Conservation (phyloP, 1,140 invertebrate species). For the Drosophila mojavensis region DNA sequence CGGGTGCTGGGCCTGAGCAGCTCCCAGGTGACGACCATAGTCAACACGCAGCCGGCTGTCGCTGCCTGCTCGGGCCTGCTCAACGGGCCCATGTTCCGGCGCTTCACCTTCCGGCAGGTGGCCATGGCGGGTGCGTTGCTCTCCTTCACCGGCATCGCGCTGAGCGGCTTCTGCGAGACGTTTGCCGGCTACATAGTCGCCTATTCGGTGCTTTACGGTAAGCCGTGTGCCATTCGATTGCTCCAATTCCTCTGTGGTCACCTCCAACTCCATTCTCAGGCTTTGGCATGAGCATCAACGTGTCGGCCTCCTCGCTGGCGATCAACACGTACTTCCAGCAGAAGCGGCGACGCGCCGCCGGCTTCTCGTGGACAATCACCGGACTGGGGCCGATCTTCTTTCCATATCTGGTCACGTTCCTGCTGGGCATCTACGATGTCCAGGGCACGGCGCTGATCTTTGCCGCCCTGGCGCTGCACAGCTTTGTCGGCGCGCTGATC, state of each 20-base stretch:
- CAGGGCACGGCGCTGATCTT: slow-evolving; percentile 86
- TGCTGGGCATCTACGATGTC: slow-evolving; percentile 85
- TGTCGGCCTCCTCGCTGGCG: slow-evolving; percentile 86
- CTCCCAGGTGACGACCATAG: slow-evolving; percentile 87
- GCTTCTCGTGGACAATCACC: slow-evolving; percentile 86
- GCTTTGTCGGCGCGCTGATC: slow-evolving; percentile 86
- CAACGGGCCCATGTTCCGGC: slow-evolving; percentile 88
- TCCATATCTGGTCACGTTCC: slow-evolving; percentile 85
- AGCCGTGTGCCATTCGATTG: slow-evolving; percentile 30
- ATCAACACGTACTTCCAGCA: slow-evolving; percentile 87
- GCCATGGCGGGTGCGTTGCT: slow-evolving; percentile 86
- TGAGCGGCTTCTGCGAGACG: slow-evolving; percentile 86
- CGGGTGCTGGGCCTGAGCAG: slow-evolving; percentile 85
- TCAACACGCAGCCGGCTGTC: slow-evolving; percentile 88
- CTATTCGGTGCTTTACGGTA: slow-evolving; percentile 87
- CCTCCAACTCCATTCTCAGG: slow-evolving; percentile 76
- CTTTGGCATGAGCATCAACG: slow-evolving; percentile 86
- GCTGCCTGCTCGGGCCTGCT: slow-evolving; percentile 87
- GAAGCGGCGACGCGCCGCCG: slow-evolving; percentile 85
- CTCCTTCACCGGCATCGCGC: slow-evolving; percentile 85
- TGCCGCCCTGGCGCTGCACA: slow-evolving; percentile 86
- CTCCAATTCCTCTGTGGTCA: too few relatives aligned
- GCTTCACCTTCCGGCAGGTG: slow-evolving; percentile 87
- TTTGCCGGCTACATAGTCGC: slow-evolving; percentile 86
- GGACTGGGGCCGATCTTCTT: slow-evolving; percentile 86